Evolutionary conservation across 2,888 invertebrate species (phyloP), one percentile per base, ranked within the genome.

Genomic region (Oscheius sp.): DNA sequence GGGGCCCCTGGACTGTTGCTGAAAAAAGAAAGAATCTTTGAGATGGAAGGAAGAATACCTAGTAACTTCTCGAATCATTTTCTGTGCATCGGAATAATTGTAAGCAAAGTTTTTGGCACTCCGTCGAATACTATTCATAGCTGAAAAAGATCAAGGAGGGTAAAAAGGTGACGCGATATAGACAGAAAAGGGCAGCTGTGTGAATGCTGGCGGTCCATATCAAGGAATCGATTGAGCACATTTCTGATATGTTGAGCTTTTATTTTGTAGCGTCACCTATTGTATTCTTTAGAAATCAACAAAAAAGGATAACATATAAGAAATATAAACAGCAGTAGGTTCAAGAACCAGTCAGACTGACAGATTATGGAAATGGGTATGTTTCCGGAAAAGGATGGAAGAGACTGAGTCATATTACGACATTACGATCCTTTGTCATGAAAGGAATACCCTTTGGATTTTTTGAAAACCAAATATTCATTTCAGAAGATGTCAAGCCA

Each of bases 1-100:
- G 98, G 97, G 82, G 98, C 98, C 98, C 98, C 99, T 86, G 96
- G 96, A 89, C 98, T 98, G 89, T 98, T 99, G 81, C 95, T 95
- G 32, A 59, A 57, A 28, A 8, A 44, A 8, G 33, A 54, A 24
- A 36, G 9, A 12, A 17, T 14, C 4, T 12, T 41, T 17, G 5
- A 41, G 41, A 41, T 17, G 4, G 41, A 20, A 12, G 5, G 20
- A 12, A 12, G 2, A 3, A 2, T 41, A 57, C 57, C 66, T 66
- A 12, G 57, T 66, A 1, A 57, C 56, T 17, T 66, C 66, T 9
- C 66, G 56, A 17, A 57, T 44, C 4, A 28, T 30, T 17, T 47
- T 49, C 26, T 66, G 66, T 32, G 56, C 66, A 32, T 56, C 57
- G 12, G 66, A 32, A 49, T 57, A 66, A 26, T 66, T 66, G 26